A percentile compares a stretch with the other conserved stretches of the same genome.
These are phyloP conservation scores for Pseudomugil tenellus DNA, from an alignment of 2,797 vertebrate genomes.

Conservation along the genomic window DNA sequence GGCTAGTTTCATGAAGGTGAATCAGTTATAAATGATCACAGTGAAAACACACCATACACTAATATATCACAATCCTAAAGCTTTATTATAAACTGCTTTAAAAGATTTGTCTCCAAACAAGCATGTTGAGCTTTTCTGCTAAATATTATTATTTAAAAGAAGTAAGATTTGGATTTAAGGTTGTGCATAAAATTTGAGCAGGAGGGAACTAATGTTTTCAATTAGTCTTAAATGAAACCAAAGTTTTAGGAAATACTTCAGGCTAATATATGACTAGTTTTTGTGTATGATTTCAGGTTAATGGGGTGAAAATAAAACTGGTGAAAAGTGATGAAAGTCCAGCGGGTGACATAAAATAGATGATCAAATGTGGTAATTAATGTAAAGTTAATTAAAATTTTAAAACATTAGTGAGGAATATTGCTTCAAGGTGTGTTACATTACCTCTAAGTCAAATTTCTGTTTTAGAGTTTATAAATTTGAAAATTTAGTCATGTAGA, in stretches of 20 bases:
- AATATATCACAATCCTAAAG: not conserved
- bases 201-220: constrained; percentile 29
- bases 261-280: constrained; percentile 23
- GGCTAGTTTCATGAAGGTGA: constrained; percentile 1
- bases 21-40: not conserved
- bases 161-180: not conserved
- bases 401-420: constrained; percentile 33
- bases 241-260: constrained; percentile 26
- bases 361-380: constrained; percentile 42
- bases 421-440: constrained; percentile 18
- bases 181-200: not conserved
- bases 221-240: constrained; percentile 27
- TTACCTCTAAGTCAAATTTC: not conserved
- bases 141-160: not conserved
- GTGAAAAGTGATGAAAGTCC: constrained; percentile 48
- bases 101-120: not conserved
- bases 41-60: not conserved
- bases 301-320: constrained; percentile 19
- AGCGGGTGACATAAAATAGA: constrained; percentile 33
- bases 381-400: constrained; percentile 51
- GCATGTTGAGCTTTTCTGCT: not conserved
- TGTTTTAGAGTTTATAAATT: not conserved
- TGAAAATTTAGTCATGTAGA: not conserved
- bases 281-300: constrained; percentile 34
- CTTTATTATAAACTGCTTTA: not conserved